Conservation (phyloP, 2,113 vertebrate genomes). For the Coreoperca whiteheadi region DNA sequence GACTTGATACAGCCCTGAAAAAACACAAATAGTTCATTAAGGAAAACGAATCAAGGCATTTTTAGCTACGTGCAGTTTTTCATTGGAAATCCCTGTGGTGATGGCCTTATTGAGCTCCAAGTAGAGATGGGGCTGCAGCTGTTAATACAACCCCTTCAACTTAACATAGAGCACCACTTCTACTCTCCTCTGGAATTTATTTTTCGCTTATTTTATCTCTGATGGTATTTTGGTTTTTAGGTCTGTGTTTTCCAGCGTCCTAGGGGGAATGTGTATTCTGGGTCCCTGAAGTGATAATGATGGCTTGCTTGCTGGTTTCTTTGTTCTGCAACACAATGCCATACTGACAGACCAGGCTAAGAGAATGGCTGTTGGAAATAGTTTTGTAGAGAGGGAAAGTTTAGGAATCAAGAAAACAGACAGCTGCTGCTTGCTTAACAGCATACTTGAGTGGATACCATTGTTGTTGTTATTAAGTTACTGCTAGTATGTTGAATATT, state of each 20-base stretch:
- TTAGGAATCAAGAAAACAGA: conserved; percentile 6
- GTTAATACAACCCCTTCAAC: conserved; percentile 19
- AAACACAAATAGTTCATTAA: conserved; percentile 71
- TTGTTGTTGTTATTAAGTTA: neutral
- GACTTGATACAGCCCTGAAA: conserved; percentile 31
- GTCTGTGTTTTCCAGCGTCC: conserved; percentile 67
- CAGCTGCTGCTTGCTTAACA: conserved; percentile 4
- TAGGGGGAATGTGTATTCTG: conserved; percentile 56
- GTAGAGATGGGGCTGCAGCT: conserved; percentile 49
- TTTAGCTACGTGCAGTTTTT: conserved; percentile 61
- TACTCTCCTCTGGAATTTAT: conserved; percentile 53
- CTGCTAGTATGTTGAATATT: conserved; percentile 2
- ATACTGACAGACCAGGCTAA: conserved; percentile 37
- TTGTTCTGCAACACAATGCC: conserved; percentile 66
- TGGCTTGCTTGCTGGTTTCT: conserved; percentile 57
- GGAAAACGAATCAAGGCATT: conserved; percentile 58
- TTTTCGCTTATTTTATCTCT: conserved; percentile 68
- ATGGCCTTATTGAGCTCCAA: conserved; percentile 65
- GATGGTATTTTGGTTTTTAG: conserved; percentile 79
- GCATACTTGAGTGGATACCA: neutral
- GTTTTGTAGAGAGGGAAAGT: conserved; percentile 28
- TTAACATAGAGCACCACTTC: conserved; percentile 27
- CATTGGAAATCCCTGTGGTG: conserved; percentile 61
- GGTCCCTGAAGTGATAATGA: conserved; percentile 74
- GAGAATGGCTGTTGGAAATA: conserved; percentile 38